phyloP scores from a whole-genome alignment of 1,140 invertebrate genomes.

The Thrips palmi region DNA sequence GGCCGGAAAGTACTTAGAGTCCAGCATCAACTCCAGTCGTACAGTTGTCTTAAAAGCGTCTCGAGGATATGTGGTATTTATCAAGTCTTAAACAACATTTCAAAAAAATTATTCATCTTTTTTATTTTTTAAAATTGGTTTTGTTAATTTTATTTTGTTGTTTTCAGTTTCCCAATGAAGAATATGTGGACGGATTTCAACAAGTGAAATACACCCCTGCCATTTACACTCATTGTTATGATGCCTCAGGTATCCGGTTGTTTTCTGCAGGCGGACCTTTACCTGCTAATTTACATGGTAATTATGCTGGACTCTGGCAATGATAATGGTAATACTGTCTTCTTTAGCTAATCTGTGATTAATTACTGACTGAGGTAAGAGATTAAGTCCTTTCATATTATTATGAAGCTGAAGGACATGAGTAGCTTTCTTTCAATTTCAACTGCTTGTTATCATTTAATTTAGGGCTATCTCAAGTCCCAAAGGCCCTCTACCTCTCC shows the following conservation, averaged over 20 bases:
- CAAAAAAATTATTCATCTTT: background rate
- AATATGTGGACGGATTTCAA: slow-evolving; percentile 57
- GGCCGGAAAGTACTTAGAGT: slow-evolving; percentile 80
- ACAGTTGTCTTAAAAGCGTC: slow-evolving; percentile 78
- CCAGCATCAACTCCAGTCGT: slow-evolving; percentile 67
- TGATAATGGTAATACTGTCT: too few relatives aligned
- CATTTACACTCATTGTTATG: slow-evolving; percentile 92
- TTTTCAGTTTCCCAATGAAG: slow-evolving; percentile 62
- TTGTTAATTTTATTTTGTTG: slow-evolving; percentile 9
- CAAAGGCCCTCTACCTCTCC: too few relatives aligned
- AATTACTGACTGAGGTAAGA: too few relatives aligned
- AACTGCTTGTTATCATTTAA: too few relatives aligned
- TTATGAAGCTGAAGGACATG: too few relatives aligned
- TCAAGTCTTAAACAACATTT: background rate
- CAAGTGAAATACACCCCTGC: slow-evolving; percentile 78
- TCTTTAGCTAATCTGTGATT: too few relatives aligned
- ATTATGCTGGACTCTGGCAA: slow-evolving; percentile 57
- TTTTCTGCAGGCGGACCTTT: slow-evolving; percentile 90
- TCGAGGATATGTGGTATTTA: slow-evolving; percentile 65
- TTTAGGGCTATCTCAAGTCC: too few relatives aligned
- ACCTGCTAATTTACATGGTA: slow-evolving; percentile 72
- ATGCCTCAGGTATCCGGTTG: slow-evolving; percentile 71
- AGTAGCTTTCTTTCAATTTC: too few relatives aligned
- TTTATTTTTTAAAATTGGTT: background rate
- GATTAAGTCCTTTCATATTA: too few relatives aligned